Evolutionary conservation across 2,797 vertebrate species (phyloP).

Genomic region (Pipistrellus kuhlii): DNA sequence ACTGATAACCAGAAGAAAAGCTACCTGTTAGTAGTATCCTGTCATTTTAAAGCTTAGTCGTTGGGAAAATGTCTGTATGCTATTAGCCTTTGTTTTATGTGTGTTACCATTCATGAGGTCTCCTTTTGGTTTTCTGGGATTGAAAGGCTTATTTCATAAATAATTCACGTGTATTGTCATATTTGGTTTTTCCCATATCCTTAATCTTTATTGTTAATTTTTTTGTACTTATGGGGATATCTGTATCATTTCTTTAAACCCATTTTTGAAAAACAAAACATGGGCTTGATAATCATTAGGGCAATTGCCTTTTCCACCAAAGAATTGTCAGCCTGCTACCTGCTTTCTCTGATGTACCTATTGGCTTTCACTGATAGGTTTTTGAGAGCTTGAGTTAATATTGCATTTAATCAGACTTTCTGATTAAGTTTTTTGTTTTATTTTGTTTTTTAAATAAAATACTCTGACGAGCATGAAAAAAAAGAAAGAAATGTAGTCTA

Average conservation of each 20-base stretch:
- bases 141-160: conserved; percentile 64
- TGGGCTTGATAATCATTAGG: conserved; percentile 66
- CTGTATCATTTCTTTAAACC: conserved; percentile 48
- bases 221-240: conserved; percentile 45
- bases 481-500: neutral
- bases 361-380: conserved; percentile 55
- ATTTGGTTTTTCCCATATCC: conserved; percentile 49
- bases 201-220: conserved; percentile 54
- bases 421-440: conserved; percentile 60
- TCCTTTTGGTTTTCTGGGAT: conserved; percentile 51
- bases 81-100: neutral
- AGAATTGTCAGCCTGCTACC: conserved; percentile 62
- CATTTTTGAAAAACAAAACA: conserved; percentile 66
- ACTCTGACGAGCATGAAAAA: conserved; percentile 56
- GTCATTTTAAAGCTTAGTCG: neutral
- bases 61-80: neutral
- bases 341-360: conserved; percentile 19
- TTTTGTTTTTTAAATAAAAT: conserved; percentile 70
- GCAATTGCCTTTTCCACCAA: conserved; percentile 75
- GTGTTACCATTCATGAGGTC: neutral
- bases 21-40: neutral
- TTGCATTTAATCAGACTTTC: conserved; percentile 70
- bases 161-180: conserved; percentile 33
- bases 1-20: neutral
- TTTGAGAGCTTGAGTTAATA: conserved; percentile 68